These are phyloP conservation scores for human DNA, from an alignment of 2,113 vertebrate genomes.

Conservation along the genomic window DNA sequence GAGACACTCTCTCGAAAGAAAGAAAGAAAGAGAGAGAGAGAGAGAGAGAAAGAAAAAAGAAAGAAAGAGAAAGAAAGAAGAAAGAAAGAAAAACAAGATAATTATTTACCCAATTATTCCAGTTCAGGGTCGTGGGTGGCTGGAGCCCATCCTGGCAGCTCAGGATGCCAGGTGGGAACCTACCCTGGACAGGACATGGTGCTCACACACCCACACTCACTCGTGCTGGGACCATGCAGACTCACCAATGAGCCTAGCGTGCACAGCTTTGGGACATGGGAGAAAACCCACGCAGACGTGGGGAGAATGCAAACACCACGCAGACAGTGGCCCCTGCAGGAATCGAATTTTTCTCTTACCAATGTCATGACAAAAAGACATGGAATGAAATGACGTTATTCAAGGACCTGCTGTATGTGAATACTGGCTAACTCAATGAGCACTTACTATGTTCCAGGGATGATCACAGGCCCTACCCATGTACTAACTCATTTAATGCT, in stretches of 20 bases:
- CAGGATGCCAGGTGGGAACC: not conserved
- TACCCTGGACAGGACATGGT: not conserved
- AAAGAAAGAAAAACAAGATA: not conserved
- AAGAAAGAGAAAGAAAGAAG: not conserved
- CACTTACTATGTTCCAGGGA: not conserved
- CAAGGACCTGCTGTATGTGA: not conserved
- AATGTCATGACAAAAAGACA: not conserved
- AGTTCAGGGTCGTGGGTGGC: not conserved
- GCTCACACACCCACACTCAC: no score
- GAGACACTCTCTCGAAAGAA: no score
- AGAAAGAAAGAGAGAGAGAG: not conserved
- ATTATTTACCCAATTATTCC: not conserved
- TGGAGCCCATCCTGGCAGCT: not conserved
- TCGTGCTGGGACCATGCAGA: no score
- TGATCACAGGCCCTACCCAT: not conserved
- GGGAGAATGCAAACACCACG: not conserved
- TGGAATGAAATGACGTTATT: not conserved
- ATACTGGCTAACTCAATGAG: not conserved
- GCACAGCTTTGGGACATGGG: no score
- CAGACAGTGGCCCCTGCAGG: not conserved
- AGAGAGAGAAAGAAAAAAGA: not conserved
- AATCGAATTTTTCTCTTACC: not conserved
- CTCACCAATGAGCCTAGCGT: no score
- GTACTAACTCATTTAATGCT: not conserved
- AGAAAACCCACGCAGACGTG: no score